phyloP scores from a whole-genome alignment of 2,888 invertebrate species.

The Leptopilina drosophilae region DNA sequence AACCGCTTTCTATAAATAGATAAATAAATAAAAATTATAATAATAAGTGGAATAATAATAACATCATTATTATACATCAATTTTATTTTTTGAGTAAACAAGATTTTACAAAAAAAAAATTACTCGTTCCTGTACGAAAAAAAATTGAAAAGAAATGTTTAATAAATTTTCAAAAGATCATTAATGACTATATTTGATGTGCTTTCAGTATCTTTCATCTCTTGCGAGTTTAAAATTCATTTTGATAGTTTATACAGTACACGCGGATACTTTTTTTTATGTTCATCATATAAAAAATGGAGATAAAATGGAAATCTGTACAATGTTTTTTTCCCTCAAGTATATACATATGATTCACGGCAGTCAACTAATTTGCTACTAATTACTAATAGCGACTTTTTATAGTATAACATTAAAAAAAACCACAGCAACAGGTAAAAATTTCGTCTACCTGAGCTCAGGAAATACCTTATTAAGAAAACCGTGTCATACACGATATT shows the following conservation, averaged over 20 bases:
- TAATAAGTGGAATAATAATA: too few species aligned
- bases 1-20: too few species aligned
- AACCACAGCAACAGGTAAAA: conserved; percentile 15
- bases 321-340: conserved; percentile 3
- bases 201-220: not conserved
- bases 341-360: conserved; percentile 13
- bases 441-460: conserved; percentile 37
- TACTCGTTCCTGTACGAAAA: not conserved
- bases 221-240: not conserved
- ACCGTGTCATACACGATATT: conserved; percentile 28
- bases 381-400: conserved; percentile 37
- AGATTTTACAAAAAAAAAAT: not conserved
- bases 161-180: too few species aligned
- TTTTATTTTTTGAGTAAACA: not conserved
- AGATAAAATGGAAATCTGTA: conserved; percentile 33
- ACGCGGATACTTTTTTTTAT: not conserved
- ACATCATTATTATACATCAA: too few species aligned
- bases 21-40: too few species aligned
- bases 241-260: not conserved
- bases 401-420: not conserved
- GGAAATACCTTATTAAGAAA: conserved; percentile 38
- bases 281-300: not conserved
- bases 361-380: conserved; percentile 40
- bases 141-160: not conserved
- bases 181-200: not conserved